Percentiles rank a stretch among this genome's conserved stretches.
These are phyloP conservation scores for Laothoe populi DNA, from an alignment of 2,888 invertebrate species.

Conservation along the genomic window DNA sequence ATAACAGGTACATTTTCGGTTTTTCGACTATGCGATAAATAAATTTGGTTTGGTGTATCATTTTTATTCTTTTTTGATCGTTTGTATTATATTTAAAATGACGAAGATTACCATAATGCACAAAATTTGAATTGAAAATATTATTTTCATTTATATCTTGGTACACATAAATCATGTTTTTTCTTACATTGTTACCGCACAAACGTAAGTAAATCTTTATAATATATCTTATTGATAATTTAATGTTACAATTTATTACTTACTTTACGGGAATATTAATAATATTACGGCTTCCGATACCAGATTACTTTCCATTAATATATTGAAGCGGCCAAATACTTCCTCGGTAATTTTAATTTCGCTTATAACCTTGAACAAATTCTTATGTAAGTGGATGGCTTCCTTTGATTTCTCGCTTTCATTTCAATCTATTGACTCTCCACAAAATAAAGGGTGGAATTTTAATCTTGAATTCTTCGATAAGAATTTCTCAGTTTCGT, in stretches of 20 bases:
- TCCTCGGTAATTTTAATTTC: constrained; percentile 31
- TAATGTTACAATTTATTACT: not conserved
- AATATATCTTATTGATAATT: not conserved
- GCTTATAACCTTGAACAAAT: constrained; percentile 41
- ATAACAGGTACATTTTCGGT: constrained; percentile 26
- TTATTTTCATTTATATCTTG: not conserved
- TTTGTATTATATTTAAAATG: not conserved
- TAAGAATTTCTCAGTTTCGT: constrained; percentile 45
- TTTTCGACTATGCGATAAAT: constrained; percentile 31
- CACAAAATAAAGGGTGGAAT: constrained; percentile 65
- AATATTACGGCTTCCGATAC: not conserved
- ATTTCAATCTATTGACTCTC: constrained; percentile 67
- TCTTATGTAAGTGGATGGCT: constrained; percentile 51
- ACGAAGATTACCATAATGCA: not conserved
- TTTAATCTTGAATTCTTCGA: constrained; percentile 61
- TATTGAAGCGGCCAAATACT: not conserved
- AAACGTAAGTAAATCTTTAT: too few relatives aligned
- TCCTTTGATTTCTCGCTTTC: constrained; percentile 64
- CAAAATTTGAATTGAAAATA: not conserved
- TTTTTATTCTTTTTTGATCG: not conserved
- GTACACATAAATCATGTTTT: too few relatives aligned
- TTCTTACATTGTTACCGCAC: too few relatives aligned
- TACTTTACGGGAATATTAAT: not conserved
- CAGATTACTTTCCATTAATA: not conserved
- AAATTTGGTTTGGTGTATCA: not conserved